phyloP scores from a whole-genome alignment of 2,797 vertebrate species.

The Gephyroberyx darwinii region DNA sequence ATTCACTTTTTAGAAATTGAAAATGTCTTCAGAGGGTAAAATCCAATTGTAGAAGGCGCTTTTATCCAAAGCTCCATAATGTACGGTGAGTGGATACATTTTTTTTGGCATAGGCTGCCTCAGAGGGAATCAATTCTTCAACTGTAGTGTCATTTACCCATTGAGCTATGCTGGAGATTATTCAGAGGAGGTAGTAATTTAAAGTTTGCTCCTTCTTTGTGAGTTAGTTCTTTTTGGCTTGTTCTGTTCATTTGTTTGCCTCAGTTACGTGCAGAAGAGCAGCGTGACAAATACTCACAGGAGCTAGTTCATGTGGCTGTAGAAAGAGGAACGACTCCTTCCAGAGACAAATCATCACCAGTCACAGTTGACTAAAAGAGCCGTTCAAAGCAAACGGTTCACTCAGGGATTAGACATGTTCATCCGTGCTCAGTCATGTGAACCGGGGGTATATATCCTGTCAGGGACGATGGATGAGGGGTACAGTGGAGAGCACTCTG shows the following conservation, averaged over 20 bases:
- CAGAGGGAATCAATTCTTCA: conserved; percentile 42
- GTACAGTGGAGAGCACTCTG: conserved; percentile 23
- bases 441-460: conserved; percentile 39
- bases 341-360: conserved; percentile 32
- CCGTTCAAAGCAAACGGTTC: conserved; percentile 23
- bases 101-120: conserved; percentile 28
- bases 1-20: conserved; percentile 6
- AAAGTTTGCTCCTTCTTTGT: conserved; percentile 46
- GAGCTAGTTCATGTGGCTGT: conserved; percentile 11
- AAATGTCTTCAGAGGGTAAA: conserved; percentile 26
- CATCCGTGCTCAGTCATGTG: conserved; percentile 56
- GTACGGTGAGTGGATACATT: conserved; percentile 23
- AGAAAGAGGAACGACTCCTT: conserved; percentile 19
- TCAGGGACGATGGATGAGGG: conserved; percentile 66
- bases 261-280: conserved; percentile 8
- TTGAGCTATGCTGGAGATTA: conserved; percentile 14
- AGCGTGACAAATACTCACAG: conserved; percentile 12
- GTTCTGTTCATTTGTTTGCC: conserved; percentile 42
- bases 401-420: conserved; percentile 49
- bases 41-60: conserved; percentile 1
- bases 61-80: conserved; percentile 15
- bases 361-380: conserved; percentile 32
- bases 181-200: conserved; percentile 44
- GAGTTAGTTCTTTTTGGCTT: conserved; percentile 28
- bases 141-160: conserved; percentile 26